Conservation (phyloP, 2,797 vertebrate genomes). For the Craterocephalus amniculus region DNA sequence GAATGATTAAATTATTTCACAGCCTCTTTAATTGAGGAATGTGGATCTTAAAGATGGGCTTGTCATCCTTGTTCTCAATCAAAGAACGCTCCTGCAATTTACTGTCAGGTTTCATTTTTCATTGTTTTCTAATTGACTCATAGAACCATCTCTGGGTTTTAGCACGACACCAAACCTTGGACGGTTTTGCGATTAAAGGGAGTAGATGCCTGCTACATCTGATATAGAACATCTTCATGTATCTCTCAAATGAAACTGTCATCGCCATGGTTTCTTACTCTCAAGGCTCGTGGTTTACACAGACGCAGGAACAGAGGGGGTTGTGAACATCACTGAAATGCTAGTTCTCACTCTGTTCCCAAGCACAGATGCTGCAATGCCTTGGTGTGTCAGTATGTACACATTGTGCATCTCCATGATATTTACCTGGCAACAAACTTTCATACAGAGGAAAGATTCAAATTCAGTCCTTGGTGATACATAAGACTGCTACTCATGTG, state of each 20-base stretch:
- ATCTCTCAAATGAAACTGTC: not conserved
- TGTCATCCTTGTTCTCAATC: not conserved
- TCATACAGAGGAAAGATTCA: too few species aligned
- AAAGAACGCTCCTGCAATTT: too few species aligned
- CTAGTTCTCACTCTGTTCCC: too few species aligned
- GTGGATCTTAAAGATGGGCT: slow-evolving; percentile 1
- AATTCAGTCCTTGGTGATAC: too few species aligned
- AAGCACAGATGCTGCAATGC: too few species aligned
- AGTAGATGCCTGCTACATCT: too few species aligned
- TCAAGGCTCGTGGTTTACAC: not conserved
- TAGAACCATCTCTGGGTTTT: slow-evolving; percentile 14
- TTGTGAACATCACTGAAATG: too few species aligned
- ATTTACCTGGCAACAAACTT: not conserved
- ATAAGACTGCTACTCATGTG: too few species aligned
- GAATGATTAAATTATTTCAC: slow-evolving; percentile 14
- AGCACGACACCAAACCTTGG: not conserved
- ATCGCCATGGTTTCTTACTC: not conserved
- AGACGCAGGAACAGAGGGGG: not conserved
- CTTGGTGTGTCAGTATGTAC: too few species aligned
- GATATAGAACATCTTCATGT: not conserved
- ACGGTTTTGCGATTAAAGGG: not conserved
- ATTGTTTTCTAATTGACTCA: slow-evolving; percentile 28
- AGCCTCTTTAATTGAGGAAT: slow-evolving; percentile 12
- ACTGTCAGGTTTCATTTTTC: too few species aligned
- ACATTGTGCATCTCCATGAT: not conserved